Evolutionary conservation across 1,140 invertebrate genomes (phyloP), one percentile per base, ranked within the genome.

Genomic region (Thaumetopoea pityocampa): DNA sequence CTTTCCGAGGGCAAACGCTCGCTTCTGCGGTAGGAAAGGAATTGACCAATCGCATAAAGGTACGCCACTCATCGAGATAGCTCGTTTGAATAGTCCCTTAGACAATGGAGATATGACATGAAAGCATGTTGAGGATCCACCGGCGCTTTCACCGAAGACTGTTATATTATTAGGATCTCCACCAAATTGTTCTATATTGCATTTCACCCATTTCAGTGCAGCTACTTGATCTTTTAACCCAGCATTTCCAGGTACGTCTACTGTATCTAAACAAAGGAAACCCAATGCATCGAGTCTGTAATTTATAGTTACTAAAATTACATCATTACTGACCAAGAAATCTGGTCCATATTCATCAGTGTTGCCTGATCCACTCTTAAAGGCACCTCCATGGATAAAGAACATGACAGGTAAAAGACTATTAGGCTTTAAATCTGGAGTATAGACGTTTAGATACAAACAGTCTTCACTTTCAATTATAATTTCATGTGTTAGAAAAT

Each of bases 101-200:
- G 17, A 87, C 86, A 35, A 87, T 78, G 33, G 72, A 1, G 72
- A 73, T 14, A 73, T 12, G 4, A 63, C 14, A 7, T 69, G 72
- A n/a, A 65, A 33, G 7, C 43, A 26, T 19, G 42, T 36, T 0
- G 62, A 58, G 0, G 88, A 87, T 6, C 85, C 89, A 2, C 92
- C 92, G 1, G 91, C 87, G 28, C 86, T 88, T 46, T 92, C 89
- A 6, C 93, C 94, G 52, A 94, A 91, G n/a, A 96, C 68, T 0
- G 94, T 95, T 0, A 96, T 87, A 50, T 88, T 87, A 1, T 90
- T 63, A 0, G 90, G 87, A 73, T 93, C 89, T 0, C 93, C 94
- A 10, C 92, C 92, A 64, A 96, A 96, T 5, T 41, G 47, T 0
- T 22, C 47, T n/a, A 81, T 77, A 47, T 82, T 77, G 8, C 51